Evolutionary conservation across 2,797 vertebrate species (phyloP).

Genomic region (Ptychadena robeensis): DNA sequence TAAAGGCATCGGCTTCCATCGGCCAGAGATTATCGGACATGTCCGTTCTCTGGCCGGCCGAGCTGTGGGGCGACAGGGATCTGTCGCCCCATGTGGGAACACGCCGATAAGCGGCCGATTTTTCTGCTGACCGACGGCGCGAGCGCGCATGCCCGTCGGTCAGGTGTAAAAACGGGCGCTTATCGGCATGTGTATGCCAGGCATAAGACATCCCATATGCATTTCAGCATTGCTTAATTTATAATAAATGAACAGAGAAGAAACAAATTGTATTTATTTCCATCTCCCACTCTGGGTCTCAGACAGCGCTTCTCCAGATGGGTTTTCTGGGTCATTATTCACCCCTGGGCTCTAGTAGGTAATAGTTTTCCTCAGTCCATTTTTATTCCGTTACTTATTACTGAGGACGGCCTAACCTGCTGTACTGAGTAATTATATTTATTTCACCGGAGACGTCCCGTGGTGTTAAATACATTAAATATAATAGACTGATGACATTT

Average conservation of each 20-base stretch:
- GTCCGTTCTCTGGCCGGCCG: too few species aligned
- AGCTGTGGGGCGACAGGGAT: too few species aligned
- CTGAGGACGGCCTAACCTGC: neutral
- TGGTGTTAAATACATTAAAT: conserved; percentile 13
- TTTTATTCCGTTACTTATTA: conserved; percentile 22
- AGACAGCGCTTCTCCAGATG: conserved; percentile 22
- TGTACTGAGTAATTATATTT: conserved; percentile 19
- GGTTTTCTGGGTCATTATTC: conserved; percentile 30
- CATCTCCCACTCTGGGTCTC: conserved; percentile 13
- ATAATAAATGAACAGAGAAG: neutral
- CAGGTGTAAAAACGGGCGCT: too few species aligned
- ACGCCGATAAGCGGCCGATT: too few species aligned
- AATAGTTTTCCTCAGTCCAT: conserved; percentile 21
- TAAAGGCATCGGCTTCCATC: too few species aligned
- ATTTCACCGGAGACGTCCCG: neutral
- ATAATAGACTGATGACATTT: conserved; percentile 22
- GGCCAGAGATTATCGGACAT: too few species aligned
- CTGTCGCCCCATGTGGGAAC: too few species aligned
- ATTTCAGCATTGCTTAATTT: neutral
- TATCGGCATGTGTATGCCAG: too few species aligned
- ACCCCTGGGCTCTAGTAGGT: conserved; percentile 19
- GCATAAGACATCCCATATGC: too few species aligned
- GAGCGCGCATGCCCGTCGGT: too few species aligned
- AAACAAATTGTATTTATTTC: conserved; percentile 18
- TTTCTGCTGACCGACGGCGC: too few species aligned